Base-by-base conservation (phyloP, 2,888 invertebrate genomes). In the Ischnura elegans region DNA sequence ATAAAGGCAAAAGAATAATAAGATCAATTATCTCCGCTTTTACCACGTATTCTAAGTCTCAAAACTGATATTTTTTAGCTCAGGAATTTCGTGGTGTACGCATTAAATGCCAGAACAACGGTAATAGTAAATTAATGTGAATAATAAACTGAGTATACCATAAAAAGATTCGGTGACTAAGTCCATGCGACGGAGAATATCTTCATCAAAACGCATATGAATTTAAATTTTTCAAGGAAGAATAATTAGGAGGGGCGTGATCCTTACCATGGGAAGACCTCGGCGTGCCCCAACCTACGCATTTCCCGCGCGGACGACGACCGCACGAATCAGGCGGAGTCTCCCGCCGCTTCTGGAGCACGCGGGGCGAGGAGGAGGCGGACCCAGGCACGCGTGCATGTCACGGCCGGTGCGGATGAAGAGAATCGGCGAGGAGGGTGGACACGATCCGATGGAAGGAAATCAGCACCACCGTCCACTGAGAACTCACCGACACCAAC, bases 291-390 rank as follows among this genome's bases (percentile, higher is more conserved):
- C 29, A 36, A 76, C 76, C 76, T 76, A 76, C 76, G 76, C 76
- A 76, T 76, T 76, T 76, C 76, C 76, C 76, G 76, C 6, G 76
- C 76, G 76, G 76, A 16, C 61, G 61, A 61, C 61, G 61, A 76
- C 36, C 76, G 76, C 76, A 13, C 76, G 29, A 36, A 8, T 5
- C 76, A 2, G 29, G 36, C 76, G 36, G 76, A 0, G 16, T 29
- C 0, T 36, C 29, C 76, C 29, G 76, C 36, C 29, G 76, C 76
- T 76, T 76, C 76, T 16, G 76, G 76, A 29, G 36, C 29, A 21
- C 76, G 76, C 36, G 76, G 16, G 36, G 13, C 5, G 61, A n/a
- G 61, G 61, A 4, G 61, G n/a, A 25, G 21, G 76, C 76, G 19
- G 19, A 10, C n/a, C 76, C 0, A 2, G 6, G 76, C 61, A 36